phyloP scores from a whole-genome alignment of 2,888 invertebrate genomes.

The Epinotia brunnichana region DNA sequence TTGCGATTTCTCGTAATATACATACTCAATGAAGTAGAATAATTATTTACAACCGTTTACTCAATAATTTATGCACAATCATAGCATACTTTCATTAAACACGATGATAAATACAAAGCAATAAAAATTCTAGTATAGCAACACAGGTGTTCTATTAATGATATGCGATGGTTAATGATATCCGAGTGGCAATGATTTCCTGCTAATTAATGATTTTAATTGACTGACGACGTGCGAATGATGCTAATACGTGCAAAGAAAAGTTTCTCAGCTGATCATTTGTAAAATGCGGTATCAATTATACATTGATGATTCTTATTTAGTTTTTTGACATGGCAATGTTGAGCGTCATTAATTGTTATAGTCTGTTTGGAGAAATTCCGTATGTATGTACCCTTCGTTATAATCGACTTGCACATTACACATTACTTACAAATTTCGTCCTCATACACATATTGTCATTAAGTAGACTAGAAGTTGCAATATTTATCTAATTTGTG shows the following conservation, averaged over 20 bases:
- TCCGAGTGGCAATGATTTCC: constrained; percentile 36
- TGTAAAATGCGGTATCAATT: neutral
- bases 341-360: neutral
- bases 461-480: no score
- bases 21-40: constrained; percentile 12
- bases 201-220: constrained; percentile 29
- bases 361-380: neutral
- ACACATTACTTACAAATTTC: no score
- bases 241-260: constrained; percentile 16
- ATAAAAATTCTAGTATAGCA: constrained; percentile 30
- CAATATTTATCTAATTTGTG: no score
- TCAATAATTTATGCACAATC: constrained; percentile 26
- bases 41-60: constrained; percentile 15
- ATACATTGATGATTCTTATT: neutral
- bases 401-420: neutral
- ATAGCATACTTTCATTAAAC: constrained; percentile 25
- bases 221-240: constrained; percentile 22
- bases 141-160: constrained; percentile 34
- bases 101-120: constrained; percentile 10
- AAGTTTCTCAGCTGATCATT: constrained; percentile 6
- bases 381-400: neutral
- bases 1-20: constrained; percentile 8
- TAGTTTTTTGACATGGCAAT: constrained; percentile 3
- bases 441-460: no score
- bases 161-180: constrained; percentile 23